Evolutionary conservation across 2,888 invertebrate genomes (phyloP).

Genomic region (Drosophila anomelani): DNA sequence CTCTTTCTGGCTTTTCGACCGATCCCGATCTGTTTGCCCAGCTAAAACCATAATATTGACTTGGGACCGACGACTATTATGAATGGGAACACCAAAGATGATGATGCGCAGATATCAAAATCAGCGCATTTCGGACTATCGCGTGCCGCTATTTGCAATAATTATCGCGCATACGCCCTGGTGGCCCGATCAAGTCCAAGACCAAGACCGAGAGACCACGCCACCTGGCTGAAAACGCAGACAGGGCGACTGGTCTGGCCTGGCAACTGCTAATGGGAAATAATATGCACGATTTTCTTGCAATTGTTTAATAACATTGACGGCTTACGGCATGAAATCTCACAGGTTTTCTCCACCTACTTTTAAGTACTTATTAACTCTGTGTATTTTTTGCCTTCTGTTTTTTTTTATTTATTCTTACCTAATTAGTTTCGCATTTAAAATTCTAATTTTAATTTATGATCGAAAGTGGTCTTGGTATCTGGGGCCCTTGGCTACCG

Average conservation of each 20-base stretch:
- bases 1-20: constrained; percentile 36
- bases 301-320: constrained; percentile 57
- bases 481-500: constrained; percentile 66
- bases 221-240: constrained; percentile 43
- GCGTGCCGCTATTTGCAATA: constrained; percentile 47
- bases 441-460: constrained; percentile 80
- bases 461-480: constrained; percentile 71
- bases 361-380: constrained; percentile 17
- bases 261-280: constrained; percentile 57
- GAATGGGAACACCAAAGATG: constrained; percentile 35
- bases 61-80: constrained; percentile 9
- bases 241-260: constrained; percentile 32
- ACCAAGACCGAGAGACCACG: constrained; percentile 19
- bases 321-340: constrained; percentile 75
- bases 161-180: constrained; percentile 59
- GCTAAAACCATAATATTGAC: constrained; percentile 76
- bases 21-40: constrained; percentile 51
- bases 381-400: constrained; percentile 9
- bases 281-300: constrained; percentile 71
- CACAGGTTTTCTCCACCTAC: constrained; percentile 67
- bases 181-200: constrained; percentile 11
- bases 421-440: constrained; percentile 73
- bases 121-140: constrained; percentile 25
- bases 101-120: constrained; percentile 38
- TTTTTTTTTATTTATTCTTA: constrained; percentile 10